Evolutionary conservation across 2,113 vertebrate species (phyloP).

Genomic region (Orthonyx spaldingii): DNA sequence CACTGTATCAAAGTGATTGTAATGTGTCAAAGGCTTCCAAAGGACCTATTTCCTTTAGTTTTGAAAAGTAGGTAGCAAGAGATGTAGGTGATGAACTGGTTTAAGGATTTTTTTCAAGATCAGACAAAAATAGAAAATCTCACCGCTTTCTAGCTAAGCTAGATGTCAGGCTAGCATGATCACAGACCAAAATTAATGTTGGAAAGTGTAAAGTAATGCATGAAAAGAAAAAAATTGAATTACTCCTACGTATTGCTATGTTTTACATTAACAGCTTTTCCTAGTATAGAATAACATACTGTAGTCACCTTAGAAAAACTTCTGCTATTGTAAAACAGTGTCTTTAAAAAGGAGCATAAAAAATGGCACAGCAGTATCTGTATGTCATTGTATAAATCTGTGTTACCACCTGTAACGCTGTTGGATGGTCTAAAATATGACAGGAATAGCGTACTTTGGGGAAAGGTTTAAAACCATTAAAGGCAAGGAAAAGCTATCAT

Average conservation of each 20-base stretch:
- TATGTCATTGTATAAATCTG: not conserved
- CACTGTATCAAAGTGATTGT: not conserved
- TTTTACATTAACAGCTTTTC: conserved; percentile 43
- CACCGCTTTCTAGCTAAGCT: conserved; percentile 2
- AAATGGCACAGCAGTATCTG: not conserved
- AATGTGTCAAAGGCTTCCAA: not conserved
- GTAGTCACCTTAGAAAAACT: conserved; percentile 32
- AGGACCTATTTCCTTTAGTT: not conserved
- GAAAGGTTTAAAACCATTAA: not conserved
- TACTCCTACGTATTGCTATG: conserved; percentile 17
- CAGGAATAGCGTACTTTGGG: not conserved
- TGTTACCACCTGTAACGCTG: not conserved
- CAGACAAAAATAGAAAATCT: not conserved
- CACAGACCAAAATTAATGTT: conserved; percentile 14
- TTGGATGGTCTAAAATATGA: not conserved
- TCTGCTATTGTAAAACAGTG: not conserved
- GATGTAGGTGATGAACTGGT: conserved; percentile 13
- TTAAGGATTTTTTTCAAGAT: not conserved
- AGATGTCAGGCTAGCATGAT: not conserved
- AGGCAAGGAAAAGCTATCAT: not conserved
- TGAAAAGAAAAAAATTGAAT: conserved; percentile 6
- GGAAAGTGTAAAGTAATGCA: conserved; percentile 30
- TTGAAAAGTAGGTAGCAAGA: not conserved
- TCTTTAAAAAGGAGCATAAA: not conserved
- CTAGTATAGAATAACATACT: not conserved